Conservation (phyloP, 1,140 invertebrate species). For the Papilio machaon region DNA sequence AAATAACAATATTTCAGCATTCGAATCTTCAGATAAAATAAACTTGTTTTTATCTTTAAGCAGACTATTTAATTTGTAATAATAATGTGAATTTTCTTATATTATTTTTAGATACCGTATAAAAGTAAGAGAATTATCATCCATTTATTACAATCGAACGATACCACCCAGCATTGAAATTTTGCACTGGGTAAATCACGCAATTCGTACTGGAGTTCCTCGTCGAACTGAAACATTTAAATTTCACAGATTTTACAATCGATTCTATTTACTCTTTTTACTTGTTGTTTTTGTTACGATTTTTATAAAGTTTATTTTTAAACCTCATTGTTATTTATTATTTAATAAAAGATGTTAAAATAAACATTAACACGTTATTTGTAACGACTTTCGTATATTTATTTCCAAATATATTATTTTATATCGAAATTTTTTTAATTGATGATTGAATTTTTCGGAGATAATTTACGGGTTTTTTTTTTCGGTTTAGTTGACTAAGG, state of each 20-base stretch:
- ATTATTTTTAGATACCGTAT: slow-evolving; percentile 49
- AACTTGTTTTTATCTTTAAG: no score
- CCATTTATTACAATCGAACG: slow-evolving; percentile 42
- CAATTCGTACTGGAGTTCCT: slow-evolving; percentile 10
- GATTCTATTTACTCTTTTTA: slow-evolving; percentile 16
- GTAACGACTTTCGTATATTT: neutral
- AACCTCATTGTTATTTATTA: neutral
- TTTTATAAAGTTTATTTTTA: neutral
- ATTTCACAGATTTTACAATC: neutral
- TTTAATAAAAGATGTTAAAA: neutral
- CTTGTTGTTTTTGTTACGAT: neutral
- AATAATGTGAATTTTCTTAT: neutral
- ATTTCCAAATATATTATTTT: neutral
- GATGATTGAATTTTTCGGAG: neutral
- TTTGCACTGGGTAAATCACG: slow-evolving; percentile 42
- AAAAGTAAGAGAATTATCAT: slow-evolving; percentile 43
- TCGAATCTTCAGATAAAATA: no score
- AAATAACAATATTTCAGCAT: no score
- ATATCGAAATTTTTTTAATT: no score
- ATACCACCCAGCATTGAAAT: slow-evolving; percentile 38
- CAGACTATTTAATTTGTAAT: neutral
- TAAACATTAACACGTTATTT: neutral
- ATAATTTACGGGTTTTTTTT: no score
- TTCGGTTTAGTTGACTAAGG: no score
- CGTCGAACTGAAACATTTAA: neutral